Base-by-base conservation (phyloP, 2,888 invertebrate genomes). In the Plemyria rubiginata region DNA sequence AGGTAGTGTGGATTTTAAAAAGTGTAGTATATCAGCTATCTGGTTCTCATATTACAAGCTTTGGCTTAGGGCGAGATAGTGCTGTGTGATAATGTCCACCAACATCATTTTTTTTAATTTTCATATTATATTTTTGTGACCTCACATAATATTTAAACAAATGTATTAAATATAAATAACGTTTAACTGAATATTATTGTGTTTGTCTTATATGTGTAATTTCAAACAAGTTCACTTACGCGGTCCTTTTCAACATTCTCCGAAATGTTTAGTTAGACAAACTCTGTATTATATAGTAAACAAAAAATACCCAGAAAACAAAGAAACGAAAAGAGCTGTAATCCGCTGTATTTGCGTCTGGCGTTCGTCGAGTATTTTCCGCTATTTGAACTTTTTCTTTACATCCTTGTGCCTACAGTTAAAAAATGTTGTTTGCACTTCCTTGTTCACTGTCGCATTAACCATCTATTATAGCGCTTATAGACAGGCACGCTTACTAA, bases 371-470 rank as follows among this genome's bases (percentile, higher is more conserved):
- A n/a, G 54, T 54, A 62, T 62, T 62, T 62, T 54, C 53, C 62
- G 58, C 54, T 63, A 51, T 63, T 63, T 63, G 46, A 63, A 55
- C 58, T 59, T 63, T 58, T 63, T 54, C 54, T 63, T 55, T 50
- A 51, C 46, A 54, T 51, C 55, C 40, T 54, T 12, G 15, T 41
- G 54, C 51, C 54, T 59, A 59, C 46, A 54, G 43, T 50, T 50
- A 41, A 54, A 63, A 62, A 54, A 59, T 59, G 63, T 46, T 59
- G 63, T 55, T 63, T 51, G 54, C 51, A 51, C 58, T 50, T 43
- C 43, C n/a, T 54, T 59, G 45, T 59, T 54, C 46, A 55, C 16
- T 59, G 72, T 71, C 57, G 58, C 67, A 51, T 70, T 38, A 11
- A 38, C 11, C 3, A 38, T 22, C 22, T 22, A 22, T 22, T 22